These are phyloP conservation scores for Thymelicus acteon DNA, from an alignment of 2,888 invertebrate genomes.

Conservation along the genomic window DNA sequence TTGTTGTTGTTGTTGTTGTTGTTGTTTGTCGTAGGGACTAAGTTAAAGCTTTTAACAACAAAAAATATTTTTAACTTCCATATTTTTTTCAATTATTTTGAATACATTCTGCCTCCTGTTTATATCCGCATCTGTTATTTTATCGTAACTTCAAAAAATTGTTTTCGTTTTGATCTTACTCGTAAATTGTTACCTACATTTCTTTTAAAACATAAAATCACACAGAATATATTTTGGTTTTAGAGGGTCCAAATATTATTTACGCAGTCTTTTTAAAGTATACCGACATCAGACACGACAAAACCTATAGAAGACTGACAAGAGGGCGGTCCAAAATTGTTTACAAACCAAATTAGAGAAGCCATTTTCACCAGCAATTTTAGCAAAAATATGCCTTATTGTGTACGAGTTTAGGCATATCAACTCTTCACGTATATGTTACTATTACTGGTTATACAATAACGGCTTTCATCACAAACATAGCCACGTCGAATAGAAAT, in stretches of 20 bases:
- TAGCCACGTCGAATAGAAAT: conserved; percentile 48
- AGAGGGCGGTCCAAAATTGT: conserved; percentile 45
- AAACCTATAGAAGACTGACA: conserved; percentile 51
- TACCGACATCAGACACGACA: conserved; percentile 47
- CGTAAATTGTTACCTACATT: too few species aligned
- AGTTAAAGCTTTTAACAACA: too few species aligned
- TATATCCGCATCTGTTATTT: too few species aligned
- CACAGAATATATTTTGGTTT: too few species aligned
- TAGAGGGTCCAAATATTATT: conserved; percentile 47
- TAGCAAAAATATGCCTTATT: conserved; percentile 32
- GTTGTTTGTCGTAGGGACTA: too few species aligned
- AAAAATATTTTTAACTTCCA: too few species aligned
- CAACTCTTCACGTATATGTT: neutral
- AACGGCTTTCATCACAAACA: conserved; percentile 47
- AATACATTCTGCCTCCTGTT: too few species aligned
- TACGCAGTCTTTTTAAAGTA: conserved; percentile 24
- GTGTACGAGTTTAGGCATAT: neutral
- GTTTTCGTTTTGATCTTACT: too few species aligned
- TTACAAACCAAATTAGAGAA: conserved; percentile 29
- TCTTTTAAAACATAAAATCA: too few species aligned
- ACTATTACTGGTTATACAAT: conserved; percentile 31
- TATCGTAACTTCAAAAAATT: too few species aligned
- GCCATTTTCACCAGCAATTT: neutral
- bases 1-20: too few species aligned
- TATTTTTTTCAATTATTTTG: too few species aligned